Evolutionary conservation across 2,797 vertebrate species (phyloP).

Genomic region (Dallia pectoralis): DNA sequence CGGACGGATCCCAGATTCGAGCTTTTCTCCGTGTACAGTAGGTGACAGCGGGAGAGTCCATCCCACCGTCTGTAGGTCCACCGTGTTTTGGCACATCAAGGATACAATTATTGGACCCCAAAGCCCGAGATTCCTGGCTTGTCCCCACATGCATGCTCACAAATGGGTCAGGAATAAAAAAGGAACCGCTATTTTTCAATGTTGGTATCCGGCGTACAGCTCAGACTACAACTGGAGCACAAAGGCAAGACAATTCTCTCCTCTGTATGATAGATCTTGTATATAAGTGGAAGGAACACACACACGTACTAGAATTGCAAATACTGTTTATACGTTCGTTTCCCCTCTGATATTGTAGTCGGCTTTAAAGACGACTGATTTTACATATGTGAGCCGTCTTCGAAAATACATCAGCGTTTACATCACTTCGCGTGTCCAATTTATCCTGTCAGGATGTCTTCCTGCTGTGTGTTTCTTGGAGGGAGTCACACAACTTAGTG

Average conservation of each 20-base stretch:
- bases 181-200: constrained; percentile 44
- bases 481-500: constrained; percentile 43
- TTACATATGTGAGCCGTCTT: constrained; percentile 54
- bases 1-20: constrained; percentile 63
- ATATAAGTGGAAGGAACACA: constrained; percentile 16
- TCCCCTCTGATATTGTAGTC: constrained; percentile 46
- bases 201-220: constrained; percentile 3
- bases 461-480: constrained; percentile 59
- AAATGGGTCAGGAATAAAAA: constrained; percentile 39
- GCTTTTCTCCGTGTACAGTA: constrained; percentile 49
- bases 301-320: constrained; percentile 33
- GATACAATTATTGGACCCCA: constrained; percentile 90
- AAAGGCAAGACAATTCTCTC: constrained; percentile 17
- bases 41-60: constrained; percentile 48
- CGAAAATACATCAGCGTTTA: constrained; percentile 65
- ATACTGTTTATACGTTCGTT: constrained; percentile 19
- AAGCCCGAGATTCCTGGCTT: constrained; percentile 75
- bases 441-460: constrained; percentile 51
- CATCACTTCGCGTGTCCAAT: constrained; percentile 63
- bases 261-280: constrained; percentile 7
- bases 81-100: constrained; percentile 88
- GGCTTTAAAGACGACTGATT: constrained; percentile 53
- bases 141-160: constrained; percentile 88
- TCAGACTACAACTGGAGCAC: background rate
- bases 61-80: constrained; percentile 39